Evolutionary conservation across 53 echinoderm and acorn worm species (phyloP).

Genomic region (Pentamera pediparva): DNA sequence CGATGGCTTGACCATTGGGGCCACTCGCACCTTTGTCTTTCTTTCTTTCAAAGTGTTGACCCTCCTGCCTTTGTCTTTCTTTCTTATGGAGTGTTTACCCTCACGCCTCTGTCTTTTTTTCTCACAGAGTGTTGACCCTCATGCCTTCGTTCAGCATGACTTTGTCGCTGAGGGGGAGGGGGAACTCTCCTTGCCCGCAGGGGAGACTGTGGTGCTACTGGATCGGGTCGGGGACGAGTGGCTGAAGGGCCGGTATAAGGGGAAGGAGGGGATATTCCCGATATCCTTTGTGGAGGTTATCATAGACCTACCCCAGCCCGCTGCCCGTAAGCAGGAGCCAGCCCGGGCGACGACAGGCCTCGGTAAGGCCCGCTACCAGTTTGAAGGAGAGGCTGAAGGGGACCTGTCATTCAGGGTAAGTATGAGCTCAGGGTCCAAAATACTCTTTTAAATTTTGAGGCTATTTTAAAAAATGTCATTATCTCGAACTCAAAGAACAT

Average conservation of each 20-base stretch:
- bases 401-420: conserved; percentile 79
- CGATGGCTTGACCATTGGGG: too few species aligned
- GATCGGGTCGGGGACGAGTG: conserved; percentile 91
- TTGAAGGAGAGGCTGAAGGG: conserved; percentile 65
- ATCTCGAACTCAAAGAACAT: not conserved
- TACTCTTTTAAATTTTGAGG: not conserved
- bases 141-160: conserved; percentile 71
- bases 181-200: conserved; percentile 61
- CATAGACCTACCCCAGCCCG: conserved; percentile 40
- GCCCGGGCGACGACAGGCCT: conserved; percentile 16
- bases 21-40: too few species aligned
- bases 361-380: conserved; percentile 76
- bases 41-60: too few species aligned
- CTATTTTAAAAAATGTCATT: too few species aligned
- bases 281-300: conserved; percentile 86
- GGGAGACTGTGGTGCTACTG: conserved; percentile 62
- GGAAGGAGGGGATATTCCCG: conserved; percentile 89
- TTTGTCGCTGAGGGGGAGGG: conserved; percentile 63
- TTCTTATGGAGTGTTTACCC: conserved; percentile 36
- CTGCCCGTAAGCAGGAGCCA: not conserved
- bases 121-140: conserved; percentile 42
- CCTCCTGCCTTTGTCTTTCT: too few species aligned
- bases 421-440: not conserved
- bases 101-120: conserved; percentile 24
- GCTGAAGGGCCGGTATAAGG: conserved; percentile 57